Conservation (phyloP, 2,888 invertebrate genomes). For the Dasypogon diadema region DNA sequence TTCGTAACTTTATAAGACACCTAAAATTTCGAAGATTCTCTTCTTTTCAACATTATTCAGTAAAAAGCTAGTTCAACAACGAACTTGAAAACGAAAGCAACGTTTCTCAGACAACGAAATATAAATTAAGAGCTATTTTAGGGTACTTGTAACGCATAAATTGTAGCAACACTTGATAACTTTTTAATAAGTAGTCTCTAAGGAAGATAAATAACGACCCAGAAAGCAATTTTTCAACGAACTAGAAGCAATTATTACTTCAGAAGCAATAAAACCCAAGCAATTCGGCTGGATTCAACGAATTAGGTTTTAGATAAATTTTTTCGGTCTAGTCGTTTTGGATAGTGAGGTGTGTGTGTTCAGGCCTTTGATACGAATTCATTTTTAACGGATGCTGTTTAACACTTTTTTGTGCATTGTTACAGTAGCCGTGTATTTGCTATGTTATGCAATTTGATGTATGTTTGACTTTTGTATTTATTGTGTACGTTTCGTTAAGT, state of each 20-base stretch:
- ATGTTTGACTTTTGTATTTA: too few relatives aligned
- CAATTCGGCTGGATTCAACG: neutral
- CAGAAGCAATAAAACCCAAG: conserved; percentile 32
- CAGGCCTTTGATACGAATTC: neutral
- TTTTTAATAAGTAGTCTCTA: conserved; percentile 48
- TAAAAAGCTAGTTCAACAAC: conserved; percentile 57
- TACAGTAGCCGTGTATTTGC: too few relatives aligned
- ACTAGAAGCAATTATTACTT: conserved; percentile 45
- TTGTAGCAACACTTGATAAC: conserved; percentile 50
- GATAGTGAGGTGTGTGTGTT: conserved; percentile 23
- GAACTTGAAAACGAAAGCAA: conserved; percentile 66
- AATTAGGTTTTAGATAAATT: conserved; percentile 16
- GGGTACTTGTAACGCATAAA: conserved; percentile 45
- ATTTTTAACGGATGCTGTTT: too few relatives aligned
- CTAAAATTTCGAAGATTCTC: neutral
- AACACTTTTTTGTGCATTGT: too few relatives aligned
- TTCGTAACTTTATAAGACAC: conserved; percentile 27
- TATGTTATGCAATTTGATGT: too few relatives aligned
- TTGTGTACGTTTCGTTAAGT: too few relatives aligned
- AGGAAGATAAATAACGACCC: conserved; percentile 54
- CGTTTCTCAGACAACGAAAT: conserved; percentile 70
- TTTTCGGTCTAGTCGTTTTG: conserved; percentile 23
- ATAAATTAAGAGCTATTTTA: conserved; percentile 63
- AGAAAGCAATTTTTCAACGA: conserved; percentile 52
- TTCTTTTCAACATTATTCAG: conserved; percentile 52